Base-by-base conservation (phyloP, 1,140 invertebrate genomes). In the Achatina immaculata region DNA sequence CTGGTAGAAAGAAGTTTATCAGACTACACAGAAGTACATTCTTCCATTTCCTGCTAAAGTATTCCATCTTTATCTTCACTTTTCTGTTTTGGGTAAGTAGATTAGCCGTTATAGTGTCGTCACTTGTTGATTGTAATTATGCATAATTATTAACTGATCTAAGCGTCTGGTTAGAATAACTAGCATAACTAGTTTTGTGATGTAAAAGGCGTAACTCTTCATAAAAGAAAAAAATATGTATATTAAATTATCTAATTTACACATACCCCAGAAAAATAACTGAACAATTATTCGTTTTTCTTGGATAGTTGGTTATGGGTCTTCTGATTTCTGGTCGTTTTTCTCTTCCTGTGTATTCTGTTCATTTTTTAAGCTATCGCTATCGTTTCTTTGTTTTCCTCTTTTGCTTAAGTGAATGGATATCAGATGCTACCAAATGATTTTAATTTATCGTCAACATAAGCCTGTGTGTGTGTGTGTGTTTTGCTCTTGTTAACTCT, bases 21-120 rank as follows among this genome's bases (percentile, higher is more conserved):
- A 6, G 77, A 42, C 62, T 69, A 11, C 77, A 78, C 43, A 55
- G 77, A 31, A 31, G 42, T 1, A 78, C 77, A 0, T 78, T 78
- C 43, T 28, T 78, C 65, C 78, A 78, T 40, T 82, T 83, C 65
- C 6, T 86, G 1, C 58, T 86, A 3, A 88, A 88, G 76, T 88
- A 88, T 65, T 82, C 78, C 11, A 81, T 88, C 0, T 88, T 88
- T 80, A 42, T 86, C 31, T 85, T 87, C 43, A 87, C 84, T 78
- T 88, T 88, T 72, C 28, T 86, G 31, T 87, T 85, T 43, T 87
- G 87, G 87, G 87, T 87, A 83, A 86, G 87, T 82, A 65, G 19
- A 11, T 80, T 0, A 40, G n/a, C 66, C 28, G 71, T n/a, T 16
- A 51, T 48, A n/a, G n/a, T n/a, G n/a, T n/a, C n/a, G n/a, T n/a